These are phyloP conservation scores for Falco cherrug DNA, from an alignment of 2,797 vertebrate species.

Conservation along the genomic window DNA sequence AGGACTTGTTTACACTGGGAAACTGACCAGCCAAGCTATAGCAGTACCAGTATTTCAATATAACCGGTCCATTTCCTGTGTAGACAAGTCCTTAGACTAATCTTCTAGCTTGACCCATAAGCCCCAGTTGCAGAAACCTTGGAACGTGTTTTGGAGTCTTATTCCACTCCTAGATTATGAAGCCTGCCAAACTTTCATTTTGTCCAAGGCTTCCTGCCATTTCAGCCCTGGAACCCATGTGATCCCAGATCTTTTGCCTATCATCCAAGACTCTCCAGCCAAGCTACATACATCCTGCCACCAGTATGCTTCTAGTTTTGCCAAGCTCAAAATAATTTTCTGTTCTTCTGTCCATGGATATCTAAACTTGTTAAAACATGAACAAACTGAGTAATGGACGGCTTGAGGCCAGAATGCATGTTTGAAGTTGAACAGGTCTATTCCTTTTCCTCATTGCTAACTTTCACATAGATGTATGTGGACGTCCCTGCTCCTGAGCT, in stretches of 20 bases:
- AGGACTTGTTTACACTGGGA: not conserved
- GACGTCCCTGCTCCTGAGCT: not conserved
- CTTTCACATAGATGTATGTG: not conserved
- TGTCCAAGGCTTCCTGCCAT: not conserved
- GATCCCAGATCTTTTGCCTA: not conserved
- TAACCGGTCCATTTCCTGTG: not conserved
- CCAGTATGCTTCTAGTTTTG: not conserved
- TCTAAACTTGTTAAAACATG: not conserved
- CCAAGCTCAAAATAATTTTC: not conserved
- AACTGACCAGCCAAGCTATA: not conserved
- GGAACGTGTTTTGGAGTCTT: not conserved
- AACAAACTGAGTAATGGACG: not conserved
- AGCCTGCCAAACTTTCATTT: slow-evolving; percentile 18
- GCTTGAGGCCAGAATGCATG: not conserved
- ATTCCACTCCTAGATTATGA: not conserved
- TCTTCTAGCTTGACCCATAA: not conserved
- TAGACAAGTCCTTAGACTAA: not conserved
- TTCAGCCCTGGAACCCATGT: not conserved
- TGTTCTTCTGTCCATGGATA: not conserved
- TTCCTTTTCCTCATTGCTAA: not conserved
- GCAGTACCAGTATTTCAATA: not conserved
- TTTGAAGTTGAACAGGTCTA: not conserved
- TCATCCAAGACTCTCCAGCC: not conserved
- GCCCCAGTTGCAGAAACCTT: not conserved
- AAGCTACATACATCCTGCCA: slow-evolving; percentile 10